phyloP scores from a whole-genome alignment of 2,888 invertebrate species.

The Tiphia femorata region DNA sequence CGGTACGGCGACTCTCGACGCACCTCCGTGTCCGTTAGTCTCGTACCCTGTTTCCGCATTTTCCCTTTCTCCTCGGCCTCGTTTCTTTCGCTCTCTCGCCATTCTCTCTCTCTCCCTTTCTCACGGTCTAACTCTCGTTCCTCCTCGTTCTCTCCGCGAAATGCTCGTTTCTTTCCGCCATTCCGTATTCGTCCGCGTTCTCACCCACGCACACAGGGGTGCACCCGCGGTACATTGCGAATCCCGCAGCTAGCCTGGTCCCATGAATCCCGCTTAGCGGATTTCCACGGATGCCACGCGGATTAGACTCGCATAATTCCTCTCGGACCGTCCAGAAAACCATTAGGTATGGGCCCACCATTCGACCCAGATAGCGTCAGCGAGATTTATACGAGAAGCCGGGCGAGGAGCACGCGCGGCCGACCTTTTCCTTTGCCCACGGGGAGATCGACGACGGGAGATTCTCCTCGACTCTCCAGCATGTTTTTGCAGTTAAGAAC shows the following conservation, averaged over 20 bases:
- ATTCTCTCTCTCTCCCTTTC: neutral
- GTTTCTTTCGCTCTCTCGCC: neutral
- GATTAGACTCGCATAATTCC: slow-evolving; percentile 45
- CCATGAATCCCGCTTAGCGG: slow-evolving; percentile 37
- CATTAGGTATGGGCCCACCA: slow-evolving; percentile 24
- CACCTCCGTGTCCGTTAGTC: neutral
- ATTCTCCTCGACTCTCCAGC: too few species aligned
- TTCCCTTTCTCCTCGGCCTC: neutral
- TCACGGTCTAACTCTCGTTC: neutral
- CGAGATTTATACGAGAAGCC: slow-evolving; percentile 14
- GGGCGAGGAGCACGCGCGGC: neutral
- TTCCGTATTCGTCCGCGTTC: neutral
- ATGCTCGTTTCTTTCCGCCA: neutral
- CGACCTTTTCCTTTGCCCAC: neutral
- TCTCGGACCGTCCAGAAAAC: slow-evolving; percentile 26
- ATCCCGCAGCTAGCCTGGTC: slow-evolving; percentile 3
- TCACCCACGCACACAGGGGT: neutral
- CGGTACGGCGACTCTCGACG: neutral
- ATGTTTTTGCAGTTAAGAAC: too few species aligned
- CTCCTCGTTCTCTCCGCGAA: neutral
- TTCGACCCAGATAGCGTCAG: slow-evolving; percentile 19
- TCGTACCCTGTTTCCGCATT: neutral
- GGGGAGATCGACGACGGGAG: too few species aligned
- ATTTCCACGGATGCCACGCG: slow-evolving; percentile 31
- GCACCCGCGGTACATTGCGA: neutral